Conservation (phyloP, 2,797 vertebrate species). For the Acridotheres tristis region DNA sequence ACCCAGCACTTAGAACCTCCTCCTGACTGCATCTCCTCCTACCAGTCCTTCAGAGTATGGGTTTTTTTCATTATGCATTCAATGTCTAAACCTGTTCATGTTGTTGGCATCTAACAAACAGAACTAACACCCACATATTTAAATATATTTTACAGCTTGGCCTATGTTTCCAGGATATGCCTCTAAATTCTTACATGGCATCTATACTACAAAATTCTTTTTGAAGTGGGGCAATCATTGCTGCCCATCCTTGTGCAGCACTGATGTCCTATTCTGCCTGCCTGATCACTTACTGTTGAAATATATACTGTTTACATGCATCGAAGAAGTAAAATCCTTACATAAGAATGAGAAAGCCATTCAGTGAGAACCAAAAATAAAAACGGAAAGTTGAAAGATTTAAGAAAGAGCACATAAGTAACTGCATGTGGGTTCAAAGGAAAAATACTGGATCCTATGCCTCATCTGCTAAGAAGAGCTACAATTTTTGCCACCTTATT, state of each 20-base stretch:
- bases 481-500: background rate
- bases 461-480: background rate
- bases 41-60: accelerated
- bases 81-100: background rate
- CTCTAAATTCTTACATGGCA: background rate
- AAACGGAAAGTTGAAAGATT: background rate
- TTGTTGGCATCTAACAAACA: background rate
- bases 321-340: background rate
- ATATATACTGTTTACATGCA: background rate
- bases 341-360: background rate
- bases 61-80: background rate
- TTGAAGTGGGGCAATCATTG: background rate
- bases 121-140: background rate
- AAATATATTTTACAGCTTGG: background rate
- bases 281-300: background rate
- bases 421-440: background rate
- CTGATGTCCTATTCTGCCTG: background rate
- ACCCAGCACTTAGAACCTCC: background rate
- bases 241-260: background rate
- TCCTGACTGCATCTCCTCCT: background rate
- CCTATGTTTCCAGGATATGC: background rate
- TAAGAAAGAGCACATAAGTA: background rate
- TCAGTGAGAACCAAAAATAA: background rate
- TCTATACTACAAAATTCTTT: background rate
- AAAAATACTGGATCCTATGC: background rate